These are phyloP conservation scores for Hydroisotoma schaefferi DNA, from an alignment of 2,888 invertebrate species.

Conservation along the genomic window DNA sequence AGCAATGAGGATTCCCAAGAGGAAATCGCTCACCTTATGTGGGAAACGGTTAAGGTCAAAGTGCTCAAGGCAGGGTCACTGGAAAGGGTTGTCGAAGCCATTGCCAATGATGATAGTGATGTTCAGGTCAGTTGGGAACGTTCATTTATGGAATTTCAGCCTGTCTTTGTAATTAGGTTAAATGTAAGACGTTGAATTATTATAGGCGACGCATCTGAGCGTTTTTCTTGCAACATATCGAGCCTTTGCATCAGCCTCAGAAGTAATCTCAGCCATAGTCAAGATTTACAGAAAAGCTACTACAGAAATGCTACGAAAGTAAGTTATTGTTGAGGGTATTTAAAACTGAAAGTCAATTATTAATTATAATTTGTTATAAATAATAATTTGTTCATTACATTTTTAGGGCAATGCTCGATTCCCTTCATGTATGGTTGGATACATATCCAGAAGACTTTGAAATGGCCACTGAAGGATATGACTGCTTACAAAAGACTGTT, in stretches of 20 bases:
- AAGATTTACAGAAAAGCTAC: constrained; percentile 50
- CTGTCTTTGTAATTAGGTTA: not conserved
- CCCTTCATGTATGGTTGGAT: constrained; percentile 95
- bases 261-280: constrained; percentile 65
- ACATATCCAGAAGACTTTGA: constrained; percentile 84
- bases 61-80: constrained; percentile 95
- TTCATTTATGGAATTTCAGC: not conserved
- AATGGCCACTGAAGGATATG: constrained; percentile 44
- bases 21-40: constrained; percentile 93
- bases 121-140: constrained; percentile 40
- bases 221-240: constrained; percentile 94
- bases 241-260: constrained; percentile 80
- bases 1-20: constrained; percentile 48
- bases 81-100: constrained; percentile 85
- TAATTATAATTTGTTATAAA: not conserved
- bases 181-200: constrained; percentile 47
- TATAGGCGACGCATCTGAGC: constrained; percentile 96
- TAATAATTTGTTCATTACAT: constrained; percentile 6
- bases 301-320: constrained; percentile 71
- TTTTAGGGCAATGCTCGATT: constrained; percentile 75
- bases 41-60: constrained; percentile 94
- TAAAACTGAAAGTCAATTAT: not conserved
- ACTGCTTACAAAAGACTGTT: constrained; percentile 43
- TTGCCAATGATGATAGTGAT: constrained; percentile 79
- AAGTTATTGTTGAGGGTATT: constrained; percentile 50